These are phyloP conservation scores for Epistrophella euchroma DNA, from an alignment of 2,888 invertebrate genomes.

Conservation along the genomic window DNA sequence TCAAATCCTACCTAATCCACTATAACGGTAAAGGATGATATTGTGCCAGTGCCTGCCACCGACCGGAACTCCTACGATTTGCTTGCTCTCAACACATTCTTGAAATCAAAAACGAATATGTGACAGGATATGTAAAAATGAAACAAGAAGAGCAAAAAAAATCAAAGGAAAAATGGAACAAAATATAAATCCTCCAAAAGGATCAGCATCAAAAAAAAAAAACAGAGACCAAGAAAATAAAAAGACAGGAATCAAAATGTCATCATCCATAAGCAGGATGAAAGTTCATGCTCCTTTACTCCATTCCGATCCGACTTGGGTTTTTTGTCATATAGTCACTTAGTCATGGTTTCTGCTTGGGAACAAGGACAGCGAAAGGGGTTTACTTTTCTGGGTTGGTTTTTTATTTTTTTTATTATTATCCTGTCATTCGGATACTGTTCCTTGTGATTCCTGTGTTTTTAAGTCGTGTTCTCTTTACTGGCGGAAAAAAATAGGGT, in stretches of 20 bases:
- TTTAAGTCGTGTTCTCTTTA: conserved; percentile 20
- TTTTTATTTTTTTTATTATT: conserved; percentile 27
- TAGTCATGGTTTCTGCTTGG: conserved; percentile 32
- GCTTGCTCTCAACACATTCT: conserved; percentile 43
- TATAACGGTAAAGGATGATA: conserved; percentile 11
- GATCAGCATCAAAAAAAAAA: conserved; percentile 30
- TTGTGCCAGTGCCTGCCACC: conserved; percentile 7
- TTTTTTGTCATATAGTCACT: conserved; percentile 43
- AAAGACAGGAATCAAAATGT: conserved; percentile 67
- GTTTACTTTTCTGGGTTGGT: conserved; percentile 44
- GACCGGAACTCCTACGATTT: conserved; percentile 26
- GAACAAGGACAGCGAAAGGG: conserved; percentile 48
- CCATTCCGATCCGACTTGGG: conserved; percentile 25
- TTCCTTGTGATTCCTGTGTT: conserved; percentile 47
- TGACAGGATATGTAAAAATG: conserved; percentile 52
- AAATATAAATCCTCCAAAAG: conserved; percentile 55
- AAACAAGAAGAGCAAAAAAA: conserved; percentile 16
- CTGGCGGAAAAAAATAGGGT: conserved; percentile 18
- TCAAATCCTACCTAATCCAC: conserved; percentile 8
- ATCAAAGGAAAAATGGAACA: conserved; percentile 31
- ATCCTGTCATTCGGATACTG: conserved; percentile 47
- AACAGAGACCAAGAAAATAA: conserved; percentile 27
- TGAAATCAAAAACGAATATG: conserved; percentile 46
- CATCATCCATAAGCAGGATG: conserved; percentile 63
- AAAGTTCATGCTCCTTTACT: conserved; percentile 46